Percentiles rank a stretch among this genome's conserved stretches.
These are phyloP conservation scores for Mormyrus iriodes DNA, from an alignment of 2,113 vertebrate species.

Conservation along the genomic window DNA sequence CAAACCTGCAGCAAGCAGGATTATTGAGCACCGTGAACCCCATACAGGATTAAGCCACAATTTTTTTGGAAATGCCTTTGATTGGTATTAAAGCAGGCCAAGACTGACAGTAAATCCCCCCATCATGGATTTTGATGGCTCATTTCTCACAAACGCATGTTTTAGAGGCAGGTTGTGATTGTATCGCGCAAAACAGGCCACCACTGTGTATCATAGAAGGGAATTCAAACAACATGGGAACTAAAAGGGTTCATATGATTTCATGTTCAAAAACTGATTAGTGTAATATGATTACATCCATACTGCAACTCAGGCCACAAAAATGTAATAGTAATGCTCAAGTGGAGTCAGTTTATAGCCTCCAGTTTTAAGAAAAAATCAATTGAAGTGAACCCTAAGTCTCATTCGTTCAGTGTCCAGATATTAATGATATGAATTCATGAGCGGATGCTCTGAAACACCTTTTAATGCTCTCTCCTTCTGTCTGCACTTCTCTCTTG, in stretches of 20 bases:
- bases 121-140: background rate
- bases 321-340: background rate
- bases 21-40: background rate
- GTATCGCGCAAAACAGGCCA: background rate
- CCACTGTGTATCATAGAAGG: background rate
- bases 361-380: background rate
- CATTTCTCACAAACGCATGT: background rate
- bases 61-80: background rate
- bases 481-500: background rate
- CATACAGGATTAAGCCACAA: background rate
- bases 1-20: background rate
- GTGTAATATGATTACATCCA: background rate
- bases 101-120: background rate
- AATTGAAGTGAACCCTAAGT: background rate
- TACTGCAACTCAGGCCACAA: background rate
- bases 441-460: background rate
- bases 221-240: background rate
- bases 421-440: slow-evolving; percentile 1
- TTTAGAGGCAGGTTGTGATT: background rate
- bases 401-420: background rate
- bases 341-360: background rate
- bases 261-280: background rate
- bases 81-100: background rate
- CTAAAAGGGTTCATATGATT: background rate
- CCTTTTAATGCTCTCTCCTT: background rate